phyloP scores from a whole-genome alignment of 2,797 vertebrate species.

The Coccyzus lansbergi region DNA sequence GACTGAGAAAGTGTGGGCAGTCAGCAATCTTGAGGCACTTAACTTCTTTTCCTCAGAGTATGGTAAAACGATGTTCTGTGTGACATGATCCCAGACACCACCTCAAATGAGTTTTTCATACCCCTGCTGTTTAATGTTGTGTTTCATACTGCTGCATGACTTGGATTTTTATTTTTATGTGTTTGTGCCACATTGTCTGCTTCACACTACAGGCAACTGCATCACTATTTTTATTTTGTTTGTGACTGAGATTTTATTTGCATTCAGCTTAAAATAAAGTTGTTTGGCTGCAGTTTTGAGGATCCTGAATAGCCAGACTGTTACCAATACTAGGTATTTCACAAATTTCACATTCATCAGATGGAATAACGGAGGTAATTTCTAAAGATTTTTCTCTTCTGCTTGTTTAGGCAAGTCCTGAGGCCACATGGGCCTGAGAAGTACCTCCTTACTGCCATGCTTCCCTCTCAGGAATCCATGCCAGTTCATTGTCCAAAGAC shows the following conservation, averaged over 20 bases:
- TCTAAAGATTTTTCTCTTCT: neutral
- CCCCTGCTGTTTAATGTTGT: neutral
- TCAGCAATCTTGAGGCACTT: neutral
- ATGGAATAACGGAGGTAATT: neutral
- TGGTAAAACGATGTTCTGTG: neutral
- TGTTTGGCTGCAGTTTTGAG: neutral
- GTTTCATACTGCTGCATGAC: neutral
- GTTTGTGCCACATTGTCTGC: fast-evolving
- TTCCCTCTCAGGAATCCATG: neutral
- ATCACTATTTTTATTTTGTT: neutral
- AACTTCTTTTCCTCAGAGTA: neutral
- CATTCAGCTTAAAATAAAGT: neutral
- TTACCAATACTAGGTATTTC: neutral
- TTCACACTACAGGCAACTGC: neutral
- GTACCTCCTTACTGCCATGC: neutral
- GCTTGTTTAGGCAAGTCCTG: neutral
- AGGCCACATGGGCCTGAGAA: neutral
- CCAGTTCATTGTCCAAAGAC: neutral
- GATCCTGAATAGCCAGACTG: neutral
- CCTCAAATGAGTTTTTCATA: neutral
- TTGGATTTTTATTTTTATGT: neutral
- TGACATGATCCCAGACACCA: neutral
- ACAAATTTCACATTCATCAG: neutral
- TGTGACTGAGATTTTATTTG: neutral
- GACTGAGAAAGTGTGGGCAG: neutral